phyloP scores from a whole-genome alignment of 1,140 invertebrate genomes.

The Ladona fulva region DNA sequence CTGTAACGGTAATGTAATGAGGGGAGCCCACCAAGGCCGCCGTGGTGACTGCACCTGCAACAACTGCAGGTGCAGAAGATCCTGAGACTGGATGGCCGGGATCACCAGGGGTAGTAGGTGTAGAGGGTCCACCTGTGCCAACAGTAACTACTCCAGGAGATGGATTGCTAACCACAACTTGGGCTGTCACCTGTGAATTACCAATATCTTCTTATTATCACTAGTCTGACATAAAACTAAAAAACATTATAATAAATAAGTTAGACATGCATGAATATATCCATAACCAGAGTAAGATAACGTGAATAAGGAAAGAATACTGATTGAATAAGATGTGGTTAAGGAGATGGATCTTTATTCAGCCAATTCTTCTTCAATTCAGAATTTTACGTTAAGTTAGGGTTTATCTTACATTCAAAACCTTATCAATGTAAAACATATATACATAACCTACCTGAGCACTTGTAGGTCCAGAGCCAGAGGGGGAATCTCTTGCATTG shows the following conservation, averaged over 20 bases:
- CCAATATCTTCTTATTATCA: too few relatives aligned
- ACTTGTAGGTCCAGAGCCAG: background rate
- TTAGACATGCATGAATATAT: too few relatives aligned
- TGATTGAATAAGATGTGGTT: too few relatives aligned
- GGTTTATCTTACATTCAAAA: too few relatives aligned
- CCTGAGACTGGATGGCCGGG: background rate
- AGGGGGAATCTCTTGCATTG: background rate
- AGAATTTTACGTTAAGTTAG: too few relatives aligned
- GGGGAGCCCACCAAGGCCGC: constrained; percentile 34
- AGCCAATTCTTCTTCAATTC: too few relatives aligned
- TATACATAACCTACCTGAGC: background rate
- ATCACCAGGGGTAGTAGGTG: constrained; percentile 8
- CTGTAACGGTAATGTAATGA: constrained; percentile 45
- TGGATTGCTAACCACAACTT: constrained; percentile 36
- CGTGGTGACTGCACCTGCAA: constrained; percentile 15
- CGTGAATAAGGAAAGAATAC: too few relatives aligned
- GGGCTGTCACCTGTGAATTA: constrained; percentile 38
- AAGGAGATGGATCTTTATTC: too few relatives aligned
- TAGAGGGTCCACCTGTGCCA: background rate
- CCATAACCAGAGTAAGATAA: too few relatives aligned
- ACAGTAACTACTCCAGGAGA: constrained; percentile 16
- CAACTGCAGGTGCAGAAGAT: constrained; percentile 16
- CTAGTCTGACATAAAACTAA: too few relatives aligned
- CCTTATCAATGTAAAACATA: too few relatives aligned
- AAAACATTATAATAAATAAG: background rate